Base-by-base conservation (phyloP, 1,140 invertebrate genomes). In the Telenomus remus region DNA sequence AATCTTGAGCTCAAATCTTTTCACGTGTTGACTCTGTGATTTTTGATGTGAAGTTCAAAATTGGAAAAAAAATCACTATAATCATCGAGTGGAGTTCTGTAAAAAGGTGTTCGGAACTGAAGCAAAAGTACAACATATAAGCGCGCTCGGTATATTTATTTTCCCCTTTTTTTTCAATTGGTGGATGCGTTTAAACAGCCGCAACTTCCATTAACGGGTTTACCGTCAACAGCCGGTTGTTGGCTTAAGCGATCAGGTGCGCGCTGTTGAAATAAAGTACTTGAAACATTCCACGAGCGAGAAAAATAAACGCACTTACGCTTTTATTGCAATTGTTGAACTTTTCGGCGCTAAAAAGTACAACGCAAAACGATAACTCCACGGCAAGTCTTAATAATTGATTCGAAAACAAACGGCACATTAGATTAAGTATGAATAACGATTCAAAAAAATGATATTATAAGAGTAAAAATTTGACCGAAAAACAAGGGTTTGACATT, bases 251-350 rank as follows among this genome's bases (percentile, higher is more conserved):
- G 19, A 12, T 42, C 15, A 57, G 15, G 34, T 13, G 42, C 42
- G 39, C 47, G 59, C 43, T 76, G 60, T 54, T 65, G 54, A 43
- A 69, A 54, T 55, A 43, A 56, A 54, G 51, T 73, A 78, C 70
- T 78, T 61, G 16, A 70, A 56, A 73, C 70, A 78, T 78, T 78
- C 76, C 70, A 74, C 55, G 46, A 39, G 54, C 53, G 46, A 65
- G 27, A 43, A 12, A 35, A 59, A 37, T 35, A 16, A 42, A 77
- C 43, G 48, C 48, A 65, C 54, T 73, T 73, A 64, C 43, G 53
- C 43, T 72, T 72, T 72, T 39, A 59, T 64, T 16, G 39, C 51
- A 64, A 64, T 44, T 49, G 48, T 69, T 68, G 42, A 68, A 63
- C 42, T 55, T 66, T 63, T 49, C 35, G 43, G 50, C n/a, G 42